Conservation (phyloP, 2,113 vertebrate genomes). For the human region GRCh38 chr17:49985501-49986000, state of each 20-base stretch:
- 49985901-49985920: slow-evolving; percentile 73
- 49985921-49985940: slow-evolving; percentile 71
- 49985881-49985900: slow-evolving; percentile 78
- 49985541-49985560: not conserved
- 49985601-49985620: not conserved
- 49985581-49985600: not conserved
- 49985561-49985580: not conserved
- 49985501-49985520: not conserved
- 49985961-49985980: not conserved
- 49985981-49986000: not conserved
- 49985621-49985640: not conserved
- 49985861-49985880: slow-evolving; percentile 57
- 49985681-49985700: not conserved
- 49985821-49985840: slow-evolving; percentile 67
- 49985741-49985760: not conserved
- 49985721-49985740: not conserved
- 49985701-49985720: not conserved
- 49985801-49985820: not conserved
- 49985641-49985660: not conserved
- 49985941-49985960: slow-evolving; percentile 43
- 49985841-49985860: slow-evolving; percentile 67
- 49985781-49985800: not conserved
- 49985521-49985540: not conserved
- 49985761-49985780: not conserved
- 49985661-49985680: not conserved